Base-by-base conservation (phyloP, 2,888 invertebrate genomes). In the Cantharis lateralis region DNA sequence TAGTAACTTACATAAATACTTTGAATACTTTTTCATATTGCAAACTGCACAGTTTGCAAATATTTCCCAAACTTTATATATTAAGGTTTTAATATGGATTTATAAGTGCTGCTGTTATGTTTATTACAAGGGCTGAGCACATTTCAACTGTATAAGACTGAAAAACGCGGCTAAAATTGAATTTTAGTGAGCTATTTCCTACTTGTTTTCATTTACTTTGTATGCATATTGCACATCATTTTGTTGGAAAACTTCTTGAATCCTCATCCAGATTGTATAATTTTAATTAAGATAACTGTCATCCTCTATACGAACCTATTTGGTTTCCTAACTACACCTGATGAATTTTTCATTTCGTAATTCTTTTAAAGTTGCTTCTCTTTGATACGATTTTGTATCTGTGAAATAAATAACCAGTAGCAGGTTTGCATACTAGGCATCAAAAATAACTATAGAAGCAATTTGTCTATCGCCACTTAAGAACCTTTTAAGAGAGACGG, bases 31-130 rank as follows among this genome's bases (percentile, higher is more conserved):
- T 71, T 63, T 72, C 68, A 70, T 32, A 15, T 72, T 62, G 76
- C 18, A 76, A 76, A 76, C 68, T 63, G 72, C 76, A 48, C 70
- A 69, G 69, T 76, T 72, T 76, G 76, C 62, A 68, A 72, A 76
- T 76, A 76, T 72, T 72, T 68, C 32, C 68, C 68, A 48, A 16
- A 62, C 26, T 69, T 26, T 61, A 62, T 73, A 26, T 73, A 68
- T 73, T 62, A 48, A 48, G 48, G 48, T 48, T 48, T 48, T 48
- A 48, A 48, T 48, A 48, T 48, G 48, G 48, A 48, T 48, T 48
- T 48, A 48, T 48, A 48, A 48, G 48, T 48, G 48, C 48, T 48
- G 48, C 48, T 48, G 48, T 48, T 48, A 48, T 48, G 48, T 48
- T 48, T 48, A 48, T 48, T 48, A 48, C n/a, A 48, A 48, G 48